Evolutionary conservation across 2,888 invertebrate genomes (phyloP).

Genomic region (Lithosia quadra): DNA sequence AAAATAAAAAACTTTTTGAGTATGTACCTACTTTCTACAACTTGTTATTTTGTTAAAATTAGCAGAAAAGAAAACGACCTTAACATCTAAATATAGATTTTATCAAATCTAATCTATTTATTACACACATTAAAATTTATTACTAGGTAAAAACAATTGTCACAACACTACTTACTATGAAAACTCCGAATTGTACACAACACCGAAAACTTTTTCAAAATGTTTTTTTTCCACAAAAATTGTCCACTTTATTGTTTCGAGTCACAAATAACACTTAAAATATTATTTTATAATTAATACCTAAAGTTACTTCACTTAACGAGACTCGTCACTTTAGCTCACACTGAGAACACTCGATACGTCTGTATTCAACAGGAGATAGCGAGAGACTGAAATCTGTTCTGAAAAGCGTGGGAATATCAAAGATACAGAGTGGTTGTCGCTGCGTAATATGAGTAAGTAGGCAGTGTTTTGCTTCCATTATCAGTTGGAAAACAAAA

Average conservation of each 20-base stretch:
- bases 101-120: background rate
- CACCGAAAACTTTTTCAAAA: background rate
- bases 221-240: background rate
- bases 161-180: background rate
- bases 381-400: slow-evolving; percentile 14
- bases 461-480: background rate
- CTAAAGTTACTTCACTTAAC: background rate
- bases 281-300: background rate
- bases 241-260: background rate
- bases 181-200: background rate
- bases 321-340: slow-evolving; percentile 2
- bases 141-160: background rate
- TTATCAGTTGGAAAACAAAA: background rate
- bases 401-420: slow-evolving; percentile 9
- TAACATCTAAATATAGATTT: background rate
- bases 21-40: background rate
- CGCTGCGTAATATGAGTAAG: background rate
- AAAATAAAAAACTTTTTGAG: background rate
- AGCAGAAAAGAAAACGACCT: background rate
- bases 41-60: background rate
- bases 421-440: slow-evolving; percentile 5
- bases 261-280: background rate
- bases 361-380: background rate
- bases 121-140: background rate
- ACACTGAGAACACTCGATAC: background rate